These are phyloP conservation scores for Micromys minutus DNA, from an alignment of 2,113 vertebrate genomes.

Conservation along the genomic window DNA sequence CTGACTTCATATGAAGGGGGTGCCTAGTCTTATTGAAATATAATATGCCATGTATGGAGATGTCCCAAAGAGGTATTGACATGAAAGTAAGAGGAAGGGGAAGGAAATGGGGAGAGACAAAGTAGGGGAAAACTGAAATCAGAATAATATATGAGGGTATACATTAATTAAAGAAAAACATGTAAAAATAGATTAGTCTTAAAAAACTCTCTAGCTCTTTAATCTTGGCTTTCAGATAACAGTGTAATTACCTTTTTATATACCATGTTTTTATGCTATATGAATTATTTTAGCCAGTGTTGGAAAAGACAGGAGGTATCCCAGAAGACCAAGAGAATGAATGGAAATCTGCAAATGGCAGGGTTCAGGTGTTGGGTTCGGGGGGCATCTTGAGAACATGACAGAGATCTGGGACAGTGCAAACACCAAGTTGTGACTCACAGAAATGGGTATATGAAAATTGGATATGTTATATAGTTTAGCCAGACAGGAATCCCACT, in stretches of 20 bases:
- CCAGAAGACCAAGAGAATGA: no score
- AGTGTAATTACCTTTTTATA: neutral
- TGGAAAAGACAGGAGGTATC: no score
- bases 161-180: neutral
- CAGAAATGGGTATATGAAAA: no score
- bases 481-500: no score
- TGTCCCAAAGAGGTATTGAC: neutral
- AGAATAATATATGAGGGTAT: neutral
- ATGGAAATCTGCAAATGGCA: no score
- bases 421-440: no score
- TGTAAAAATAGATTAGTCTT: neutral
- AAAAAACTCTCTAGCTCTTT: neutral
- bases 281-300: neutral
- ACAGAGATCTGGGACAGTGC: no score
- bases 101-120: neutral
- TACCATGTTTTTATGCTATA: neutral
- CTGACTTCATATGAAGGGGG: neutral
- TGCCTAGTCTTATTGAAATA: neutral
- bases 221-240: neutral
- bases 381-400: no score
- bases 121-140: neutral
- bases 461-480: no score
- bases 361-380: no score
- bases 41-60: neutral
- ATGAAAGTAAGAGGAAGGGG: neutral